Evolutionary conservation across 2,797 vertebrate species (phyloP), one percentile per base, ranked within the genome.

Genomic region (Menidia menidia): DNA sequence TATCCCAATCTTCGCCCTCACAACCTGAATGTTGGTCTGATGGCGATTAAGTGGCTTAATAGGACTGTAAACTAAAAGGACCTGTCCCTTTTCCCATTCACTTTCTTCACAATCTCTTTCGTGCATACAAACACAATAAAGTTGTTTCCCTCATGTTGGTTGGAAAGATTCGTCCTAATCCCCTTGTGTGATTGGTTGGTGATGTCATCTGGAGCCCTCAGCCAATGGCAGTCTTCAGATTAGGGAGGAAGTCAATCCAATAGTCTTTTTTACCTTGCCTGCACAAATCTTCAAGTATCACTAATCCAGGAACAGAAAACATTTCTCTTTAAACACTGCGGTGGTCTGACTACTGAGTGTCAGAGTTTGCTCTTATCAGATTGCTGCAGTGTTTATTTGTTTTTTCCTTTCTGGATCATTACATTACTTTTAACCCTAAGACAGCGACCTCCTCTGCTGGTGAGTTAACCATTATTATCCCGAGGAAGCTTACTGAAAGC

Each of bases 211-310:
- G 52, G 58, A 77, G 68, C 68, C n/a, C 14, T 69, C 69, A 75
- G 64, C 89, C 89, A 90, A 90, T 90, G 69, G 31, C 76, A 68
- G 64, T 33, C 0, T 41, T 73, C 72, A 89, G 92, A 92, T 93
- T 93, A 93, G 60, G n/a, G 63, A 81, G 87, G 69, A 82, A 88
- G 89, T 88, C 88, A 92, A 91, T 92, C 91, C 90, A 85, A 89
- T 92, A 88, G 84, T 82, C 73, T 78, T 83, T 86, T 85, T 73
- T 39, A 78, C 73, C 58, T 85, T 64, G 53, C 71, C 30, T 13
- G 72, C 60, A 47, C 80, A 87, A 88, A 87, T 82, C 84, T 64
- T 43, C 75, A 88, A 88, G 87, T 83, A 82, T 65, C 60, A 68
- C 61, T 68, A 50, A 67, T 73, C 77, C 82, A 76, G 74, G 52